A percentile compares a stretch with the other conserved stretches of the same genome.
These are phyloP conservation scores for Chionomys nivalis DNA, from an alignment of 2,113 vertebrate genomes.

Conservation along the genomic window DNA sequence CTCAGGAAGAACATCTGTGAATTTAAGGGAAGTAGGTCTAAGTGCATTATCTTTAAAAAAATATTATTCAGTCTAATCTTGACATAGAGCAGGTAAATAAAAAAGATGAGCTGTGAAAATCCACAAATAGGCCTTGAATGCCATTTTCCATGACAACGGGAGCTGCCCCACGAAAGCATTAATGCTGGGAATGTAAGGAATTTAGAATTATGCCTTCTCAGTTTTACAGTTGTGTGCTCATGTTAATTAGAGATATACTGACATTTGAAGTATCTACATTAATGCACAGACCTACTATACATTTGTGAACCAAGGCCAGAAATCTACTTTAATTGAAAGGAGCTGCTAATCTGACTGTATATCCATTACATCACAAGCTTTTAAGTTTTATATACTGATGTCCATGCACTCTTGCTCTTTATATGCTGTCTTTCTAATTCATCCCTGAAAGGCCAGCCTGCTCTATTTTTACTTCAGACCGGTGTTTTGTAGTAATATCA, in stretches of 20 bases:
- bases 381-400: constrained; percentile 71
- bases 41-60: constrained; percentile 80
- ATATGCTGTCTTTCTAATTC: constrained; percentile 68
- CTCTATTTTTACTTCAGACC: constrained; percentile 56
- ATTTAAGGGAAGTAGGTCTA: constrained; percentile 83
- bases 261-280: constrained; percentile 80
- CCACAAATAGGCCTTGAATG: constrained; percentile 69
- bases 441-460: constrained; percentile 53
- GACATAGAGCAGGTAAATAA: constrained; percentile 81
- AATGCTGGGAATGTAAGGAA: constrained; percentile 82
- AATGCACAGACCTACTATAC: constrained; percentile 79
- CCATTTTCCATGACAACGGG: constrained; percentile 79
- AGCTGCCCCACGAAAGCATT: constrained; percentile 73
- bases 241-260: constrained; percentile 76
- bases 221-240: constrained; percentile 79
- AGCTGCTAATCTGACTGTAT: constrained; percentile 75
- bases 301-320: constrained; percentile 78
- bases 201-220: constrained; percentile 79
- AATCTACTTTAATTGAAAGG: constrained; percentile 76
- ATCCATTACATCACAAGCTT: constrained; percentile 72
- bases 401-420: constrained; percentile 63
- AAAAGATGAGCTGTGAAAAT: constrained; percentile 81
- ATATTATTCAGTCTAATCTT: constrained; percentile 82
- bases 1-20: constrained; percentile 75
- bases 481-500: constrained; percentile 58